Conservation (phyloP, 1,140 invertebrate genomes). For the Bradynema listronoti region DNA sequence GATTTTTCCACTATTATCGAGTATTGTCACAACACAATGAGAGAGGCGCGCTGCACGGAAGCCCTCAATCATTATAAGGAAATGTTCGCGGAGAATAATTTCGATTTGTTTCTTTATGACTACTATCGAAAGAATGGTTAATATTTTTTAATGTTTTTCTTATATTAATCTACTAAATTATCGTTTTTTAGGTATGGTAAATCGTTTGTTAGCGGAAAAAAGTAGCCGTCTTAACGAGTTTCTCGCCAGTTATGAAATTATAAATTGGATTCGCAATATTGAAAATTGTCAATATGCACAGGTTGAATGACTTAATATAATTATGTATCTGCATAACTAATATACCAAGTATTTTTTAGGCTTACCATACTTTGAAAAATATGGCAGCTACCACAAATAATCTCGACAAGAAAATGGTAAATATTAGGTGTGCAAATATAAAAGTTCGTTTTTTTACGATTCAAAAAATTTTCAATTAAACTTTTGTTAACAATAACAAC, state of each 20-base stretch:
- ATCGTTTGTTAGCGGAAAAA: constrained; percentile 25
- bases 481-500: too few species aligned
- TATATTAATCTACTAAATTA: constrained; percentile 2
- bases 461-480: neutral
- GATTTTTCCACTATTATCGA: constrained; percentile 22
- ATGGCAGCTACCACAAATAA: neutral
- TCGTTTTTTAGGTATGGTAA: constrained; percentile 34
- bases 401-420: neutral
- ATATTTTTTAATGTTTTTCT: constrained; percentile 5
- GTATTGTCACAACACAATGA: constrained; percentile 26
- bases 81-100: constrained; percentile 10
- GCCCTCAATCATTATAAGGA: constrained; percentile 17
- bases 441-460: neutral
- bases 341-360: too few species aligned
- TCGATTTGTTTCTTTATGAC: constrained; percentile 28
- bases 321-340: neutral
- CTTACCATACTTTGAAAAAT: too few species aligned
- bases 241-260: constrained; percentile 19
- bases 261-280: constrained; percentile 29
- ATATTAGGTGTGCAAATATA: neutral
- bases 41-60: constrained; percentile 8
- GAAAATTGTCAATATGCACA: constrained; percentile 15
- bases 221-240: constrained; percentile 25
- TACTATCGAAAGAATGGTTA: constrained; percentile 31
- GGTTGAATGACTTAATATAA: neutral